Percentiles rank a stretch among this genome's conserved stretches.
Conservation (phyloP, 2,797 vertebrate species). For the Myiotriccus ornatus region DNA sequence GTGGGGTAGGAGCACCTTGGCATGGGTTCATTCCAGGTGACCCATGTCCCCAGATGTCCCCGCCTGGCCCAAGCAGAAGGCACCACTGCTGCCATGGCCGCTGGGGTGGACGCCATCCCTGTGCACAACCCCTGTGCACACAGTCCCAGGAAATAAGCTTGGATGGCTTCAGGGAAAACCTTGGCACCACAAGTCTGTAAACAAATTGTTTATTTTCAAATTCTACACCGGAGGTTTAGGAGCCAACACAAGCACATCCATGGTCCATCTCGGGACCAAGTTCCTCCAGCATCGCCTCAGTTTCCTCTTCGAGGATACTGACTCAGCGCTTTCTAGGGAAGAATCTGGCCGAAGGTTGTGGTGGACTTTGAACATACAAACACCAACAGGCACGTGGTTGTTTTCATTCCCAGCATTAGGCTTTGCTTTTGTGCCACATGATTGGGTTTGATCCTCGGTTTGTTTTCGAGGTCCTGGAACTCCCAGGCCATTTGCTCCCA, state of each 20-base stretch:
- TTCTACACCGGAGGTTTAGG: not conserved
- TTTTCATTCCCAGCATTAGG: not conserved
- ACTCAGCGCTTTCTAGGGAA: not conserved
- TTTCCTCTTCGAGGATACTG: not conserved
- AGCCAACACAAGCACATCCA: not conserved
- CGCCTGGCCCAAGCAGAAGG: not conserved
- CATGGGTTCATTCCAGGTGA: not conserved
- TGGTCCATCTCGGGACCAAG: fast-evolving
- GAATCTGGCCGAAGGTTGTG: not conserved
- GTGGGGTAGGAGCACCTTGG: not conserved
- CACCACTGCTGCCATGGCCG: not conserved
- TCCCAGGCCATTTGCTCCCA: not conserved
- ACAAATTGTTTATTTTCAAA: not conserved
- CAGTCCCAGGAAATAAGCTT: not conserved
- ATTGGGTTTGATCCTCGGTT: not conserved
- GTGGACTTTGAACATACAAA: conserved; percentile 38
- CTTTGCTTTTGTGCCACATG: not conserved
- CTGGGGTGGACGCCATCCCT: not conserved
- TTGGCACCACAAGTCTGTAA: not conserved
- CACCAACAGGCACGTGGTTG: not conserved
- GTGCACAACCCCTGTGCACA: fast-evolving
- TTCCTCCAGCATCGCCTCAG: not conserved
- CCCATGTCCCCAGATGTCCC: not conserved
- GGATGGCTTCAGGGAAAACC: not conserved
- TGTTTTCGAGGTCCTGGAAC: not conserved